Percentiles rank a stretch among this genome's conserved stretches.
Evolutionary conservation across 2,797 vertebrate genomes (phyloP).

Genomic region (Poeciliopsis paucimaculata): DNA sequence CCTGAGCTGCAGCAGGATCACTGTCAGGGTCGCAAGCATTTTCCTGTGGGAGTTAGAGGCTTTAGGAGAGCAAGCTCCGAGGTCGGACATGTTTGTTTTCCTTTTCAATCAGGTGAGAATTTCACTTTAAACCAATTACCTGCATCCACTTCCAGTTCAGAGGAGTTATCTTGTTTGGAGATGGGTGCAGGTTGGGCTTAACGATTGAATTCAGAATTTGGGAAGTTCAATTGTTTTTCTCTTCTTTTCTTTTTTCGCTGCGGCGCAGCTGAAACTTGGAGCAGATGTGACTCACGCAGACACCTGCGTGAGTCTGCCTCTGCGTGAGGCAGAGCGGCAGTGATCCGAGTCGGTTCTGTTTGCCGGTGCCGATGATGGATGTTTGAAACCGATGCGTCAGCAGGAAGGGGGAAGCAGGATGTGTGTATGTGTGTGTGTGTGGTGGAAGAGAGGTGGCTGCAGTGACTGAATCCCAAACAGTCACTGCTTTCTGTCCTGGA

Average conservation of each 20-base stretch:
- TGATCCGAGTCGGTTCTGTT: conserved; percentile 55
- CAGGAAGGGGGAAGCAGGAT: conserved; percentile 36
- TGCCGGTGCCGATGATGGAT: conserved; percentile 54
- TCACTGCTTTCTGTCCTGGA: conserved; percentile 5
- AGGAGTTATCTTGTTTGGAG: conserved; percentile 35
- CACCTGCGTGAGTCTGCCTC: background rate
- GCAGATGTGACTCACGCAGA: conserved; percentile 10
- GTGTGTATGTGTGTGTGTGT: background rate
- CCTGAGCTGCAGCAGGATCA: conserved; percentile 5
- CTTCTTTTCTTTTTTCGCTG: background rate
- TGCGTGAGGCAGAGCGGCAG: conserved; percentile 10
- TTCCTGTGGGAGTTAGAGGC: background rate
- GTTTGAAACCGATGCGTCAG: conserved; percentile 67
- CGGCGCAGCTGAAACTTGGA: conserved; percentile 20
- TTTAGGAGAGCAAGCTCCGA: background rate
- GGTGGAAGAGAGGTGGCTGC: conserved; percentile 7
- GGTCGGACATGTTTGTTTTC: conserved; percentile 2
- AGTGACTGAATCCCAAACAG: conserved; percentile 3
- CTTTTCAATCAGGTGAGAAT: background rate
- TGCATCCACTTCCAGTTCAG: conserved; percentile 26
- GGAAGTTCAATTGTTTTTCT: background rate
- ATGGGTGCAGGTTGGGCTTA: conserved; percentile 51
- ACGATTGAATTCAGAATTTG: conserved; percentile 40
- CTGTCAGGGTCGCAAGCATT: background rate
- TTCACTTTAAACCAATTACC: background rate